phyloP scores from a whole-genome alignment of 2,797 vertebrate genomes.

The Anniella stebbinsi region DNA sequence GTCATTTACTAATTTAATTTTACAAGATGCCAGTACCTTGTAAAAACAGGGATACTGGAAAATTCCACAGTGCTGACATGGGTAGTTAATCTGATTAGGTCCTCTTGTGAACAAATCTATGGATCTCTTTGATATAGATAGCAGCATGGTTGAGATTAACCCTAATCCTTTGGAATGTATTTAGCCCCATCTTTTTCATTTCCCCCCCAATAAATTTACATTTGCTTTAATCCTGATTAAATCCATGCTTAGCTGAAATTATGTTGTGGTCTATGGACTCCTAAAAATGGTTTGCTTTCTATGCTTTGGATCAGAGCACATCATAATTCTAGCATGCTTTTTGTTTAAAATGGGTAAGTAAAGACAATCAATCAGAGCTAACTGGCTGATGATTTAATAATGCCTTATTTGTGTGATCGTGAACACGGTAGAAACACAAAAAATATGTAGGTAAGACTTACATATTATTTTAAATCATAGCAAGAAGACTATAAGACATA shows the following conservation, averaged over 20 bases:
- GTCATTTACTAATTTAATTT: not conserved
- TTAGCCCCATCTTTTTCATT: not conserved
- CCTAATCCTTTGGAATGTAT: constrained; percentile 18
- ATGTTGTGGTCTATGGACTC: not conserved
- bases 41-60: constrained; percentile 12
- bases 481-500: too few species aligned
- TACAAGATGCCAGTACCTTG: constrained; percentile 9
- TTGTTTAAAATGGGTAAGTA: not conserved
- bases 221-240: constrained; percentile 1
- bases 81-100: constrained; percentile 16
- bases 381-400: not conserved
- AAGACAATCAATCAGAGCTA: not conserved
- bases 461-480: not conserved
- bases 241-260: constrained; percentile 5
- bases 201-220: constrained; percentile 13
- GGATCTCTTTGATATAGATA: not conserved
- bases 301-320: too few species aligned
- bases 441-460: not conserved
- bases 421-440: not conserved
- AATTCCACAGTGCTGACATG: not conserved
- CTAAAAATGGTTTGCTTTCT: not conserved
- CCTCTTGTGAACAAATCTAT: not conserved
- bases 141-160: constrained; percentile 23
- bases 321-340: not conserved
- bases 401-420: not conserved